Conservation (phyloP, 2,888 invertebrate species). For the Drosophila bunnanda region DNA sequence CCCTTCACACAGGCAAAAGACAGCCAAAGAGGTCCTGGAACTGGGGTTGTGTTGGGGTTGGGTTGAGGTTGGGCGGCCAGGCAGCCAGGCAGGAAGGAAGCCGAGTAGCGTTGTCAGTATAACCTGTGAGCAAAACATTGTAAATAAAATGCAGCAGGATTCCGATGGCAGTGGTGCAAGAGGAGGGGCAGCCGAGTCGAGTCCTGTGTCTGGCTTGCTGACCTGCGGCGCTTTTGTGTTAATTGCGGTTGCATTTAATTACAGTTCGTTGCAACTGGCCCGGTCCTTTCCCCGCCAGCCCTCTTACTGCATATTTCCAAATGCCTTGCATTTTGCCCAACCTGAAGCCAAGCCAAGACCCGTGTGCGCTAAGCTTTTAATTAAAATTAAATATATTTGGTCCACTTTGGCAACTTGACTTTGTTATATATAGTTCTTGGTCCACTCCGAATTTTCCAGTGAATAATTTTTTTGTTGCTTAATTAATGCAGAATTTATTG, state of each 20-base stretch:
- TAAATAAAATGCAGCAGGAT: constrained; percentile 68
- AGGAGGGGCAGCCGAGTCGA: constrained; percentile 18
- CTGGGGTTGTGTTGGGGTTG: neutral
- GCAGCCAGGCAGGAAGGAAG: constrained; percentile 18
- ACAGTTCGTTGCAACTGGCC: constrained; percentile 71
- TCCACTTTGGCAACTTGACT: constrained; percentile 36
- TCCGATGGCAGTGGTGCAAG: constrained; percentile 6
- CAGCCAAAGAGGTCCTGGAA: constrained; percentile 14
- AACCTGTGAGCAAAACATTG: constrained; percentile 68
- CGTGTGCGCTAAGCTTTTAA: constrained; percentile 63
- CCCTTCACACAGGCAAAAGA: constrained; percentile 48
- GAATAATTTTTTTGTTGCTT: neutral
- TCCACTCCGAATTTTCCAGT: neutral
- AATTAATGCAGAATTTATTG: constrained; percentile 18
- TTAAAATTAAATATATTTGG: constrained; percentile 70
- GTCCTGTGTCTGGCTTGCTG: constrained; percentile 64
- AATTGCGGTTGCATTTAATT: constrained; percentile 81
- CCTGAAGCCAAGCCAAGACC: constrained; percentile 9
- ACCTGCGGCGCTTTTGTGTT: constrained; percentile 78
- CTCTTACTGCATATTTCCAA: constrained; percentile 1
- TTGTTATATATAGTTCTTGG: neutral
- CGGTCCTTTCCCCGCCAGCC: neutral
- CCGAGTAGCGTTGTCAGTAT: constrained; percentile 45
- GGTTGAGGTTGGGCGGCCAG: constrained; percentile 1
- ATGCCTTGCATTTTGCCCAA: constrained; percentile 19